Evolutionary conservation across 1,140 invertebrate species (phyloP), one percentile per base, ranked within the genome.

Genomic region (Drosophila santomea): DNA sequence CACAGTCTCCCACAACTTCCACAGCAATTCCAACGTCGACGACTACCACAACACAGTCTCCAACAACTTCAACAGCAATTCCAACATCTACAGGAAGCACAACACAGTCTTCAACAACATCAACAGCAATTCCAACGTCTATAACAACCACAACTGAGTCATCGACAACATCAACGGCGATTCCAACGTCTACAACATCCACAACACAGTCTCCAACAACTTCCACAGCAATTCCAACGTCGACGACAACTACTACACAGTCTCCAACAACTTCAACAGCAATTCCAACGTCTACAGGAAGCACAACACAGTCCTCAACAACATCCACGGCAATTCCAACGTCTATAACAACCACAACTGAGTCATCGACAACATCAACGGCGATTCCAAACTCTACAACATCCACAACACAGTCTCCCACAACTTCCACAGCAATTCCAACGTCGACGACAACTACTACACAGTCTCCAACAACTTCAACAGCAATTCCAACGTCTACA

Each of bases 251-350:
- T 0, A 45, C 44, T 12, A 45, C 44, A 23, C 3, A 23, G 10
- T 5, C 20, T 12, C 10, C 15, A 6, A 45, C 44, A 45, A 45
- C 44, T 11, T 45, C 20, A 20, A 12, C 17, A 2, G 44, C 44
- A 23, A 23, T 45, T 17, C 12, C 55, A 0, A 7, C 48, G n/a
- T 44, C 43, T 4, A 10, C 7, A 2, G 2, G 7, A 4, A 20
- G 17, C 3, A 20, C 43, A 20, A 44, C 17, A 11, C 2, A 20
- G 8, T 10, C 43, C 0, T 1, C 43, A 0, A 44, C 43, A 11
- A 67, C 57, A 17, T 68, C 57, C 0, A 36, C 63, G 4, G 48
- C 64, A 4, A 25, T 44, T 35, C 32, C 64, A 17, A 23, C 47
- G 0, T 17, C 64, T 17, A 36, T 11, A 5, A 15, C 15, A 15